Percentiles rank a stretch among this genome's conserved stretches.
Evolutionary conservation across 92 coral and sea anemone genomes (phyloP).

Genomic region (Isaurus tuberculatus): DNA sequence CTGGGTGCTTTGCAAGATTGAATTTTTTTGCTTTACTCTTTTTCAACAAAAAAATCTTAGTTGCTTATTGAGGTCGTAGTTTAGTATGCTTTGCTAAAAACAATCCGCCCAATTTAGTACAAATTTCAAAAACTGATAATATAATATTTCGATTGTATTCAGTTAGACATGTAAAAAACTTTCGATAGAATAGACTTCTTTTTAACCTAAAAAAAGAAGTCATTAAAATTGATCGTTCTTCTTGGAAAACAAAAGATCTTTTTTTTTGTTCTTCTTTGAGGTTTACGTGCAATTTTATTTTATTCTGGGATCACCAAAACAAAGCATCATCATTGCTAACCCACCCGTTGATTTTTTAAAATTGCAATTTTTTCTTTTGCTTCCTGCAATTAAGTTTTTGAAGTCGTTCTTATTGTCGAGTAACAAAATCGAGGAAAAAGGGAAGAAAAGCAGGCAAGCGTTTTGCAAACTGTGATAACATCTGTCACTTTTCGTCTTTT

Average conservation of each 20-base stretch:
- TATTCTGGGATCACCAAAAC: background rate
- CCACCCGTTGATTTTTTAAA: slow-evolving; percentile 31
- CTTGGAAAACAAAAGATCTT: background rate
- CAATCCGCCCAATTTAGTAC: too few species aligned
- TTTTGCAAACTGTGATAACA: background rate
- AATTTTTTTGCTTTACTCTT: background rate
- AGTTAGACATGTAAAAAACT: too few species aligned
- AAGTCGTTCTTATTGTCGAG: too few species aligned
- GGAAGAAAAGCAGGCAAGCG: background rate
- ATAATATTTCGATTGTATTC: too few species aligned
- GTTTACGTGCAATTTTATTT: background rate
- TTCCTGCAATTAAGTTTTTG: background rate
- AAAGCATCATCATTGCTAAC: background rate
- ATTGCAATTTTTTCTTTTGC: background rate
- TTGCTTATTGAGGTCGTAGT: too few species aligned
- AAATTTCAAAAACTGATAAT: too few species aligned
- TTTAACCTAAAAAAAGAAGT: too few species aligned
- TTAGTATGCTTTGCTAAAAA: too few species aligned
- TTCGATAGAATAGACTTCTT: too few species aligned
- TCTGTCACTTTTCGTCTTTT: background rate
- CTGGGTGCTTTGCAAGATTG: background rate
- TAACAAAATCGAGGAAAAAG: background rate
- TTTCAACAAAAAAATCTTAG: background rate
- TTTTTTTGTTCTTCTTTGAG: background rate
- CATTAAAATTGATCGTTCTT: background rate